phyloP scores from a whole-genome alignment of 1,140 invertebrate species.

The Antheraea pernyi region DNA sequence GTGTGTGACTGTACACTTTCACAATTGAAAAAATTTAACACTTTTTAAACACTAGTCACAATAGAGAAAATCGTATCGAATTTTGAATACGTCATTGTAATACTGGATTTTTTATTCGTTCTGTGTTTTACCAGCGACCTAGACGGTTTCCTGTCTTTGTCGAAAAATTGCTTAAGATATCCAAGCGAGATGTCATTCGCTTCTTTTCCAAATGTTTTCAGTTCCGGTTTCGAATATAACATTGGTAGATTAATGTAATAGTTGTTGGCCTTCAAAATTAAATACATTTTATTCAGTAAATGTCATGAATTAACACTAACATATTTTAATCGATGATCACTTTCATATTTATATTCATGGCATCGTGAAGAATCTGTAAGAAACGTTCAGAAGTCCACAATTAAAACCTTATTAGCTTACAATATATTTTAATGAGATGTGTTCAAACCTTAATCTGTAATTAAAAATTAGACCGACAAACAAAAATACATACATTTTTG shows the following conservation, averaged over 20 bases:
- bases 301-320: neutral
- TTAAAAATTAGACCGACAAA: too few relatives aligned
- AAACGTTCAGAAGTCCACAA: neutral
- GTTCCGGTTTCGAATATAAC: neutral
- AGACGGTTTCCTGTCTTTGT: slow-evolving; percentile 42
- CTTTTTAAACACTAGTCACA: slow-evolving; percentile 9
- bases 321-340: neutral
- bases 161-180: slow-evolving; percentile 6
- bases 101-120: slow-evolving; percentile 11
- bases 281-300: neutral
- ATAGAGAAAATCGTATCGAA: slow-evolving; percentile 43
- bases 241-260: neutral
- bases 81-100: slow-evolving; percentile 42
- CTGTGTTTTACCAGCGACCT: slow-evolving; percentile 22
- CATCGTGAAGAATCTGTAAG: neutral
- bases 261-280: neutral
- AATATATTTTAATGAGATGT: too few relatives aligned
- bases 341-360: neutral
- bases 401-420: too few relatives aligned
- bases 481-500: too few relatives aligned
- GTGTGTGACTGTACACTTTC: neutral
- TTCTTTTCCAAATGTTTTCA: neutral
- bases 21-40: neutral
- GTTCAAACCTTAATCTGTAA: too few relatives aligned
- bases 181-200: neutral